Conservation (phyloP, 1,140 invertebrate genomes). For the Diplogasteroides magnus region DNA sequence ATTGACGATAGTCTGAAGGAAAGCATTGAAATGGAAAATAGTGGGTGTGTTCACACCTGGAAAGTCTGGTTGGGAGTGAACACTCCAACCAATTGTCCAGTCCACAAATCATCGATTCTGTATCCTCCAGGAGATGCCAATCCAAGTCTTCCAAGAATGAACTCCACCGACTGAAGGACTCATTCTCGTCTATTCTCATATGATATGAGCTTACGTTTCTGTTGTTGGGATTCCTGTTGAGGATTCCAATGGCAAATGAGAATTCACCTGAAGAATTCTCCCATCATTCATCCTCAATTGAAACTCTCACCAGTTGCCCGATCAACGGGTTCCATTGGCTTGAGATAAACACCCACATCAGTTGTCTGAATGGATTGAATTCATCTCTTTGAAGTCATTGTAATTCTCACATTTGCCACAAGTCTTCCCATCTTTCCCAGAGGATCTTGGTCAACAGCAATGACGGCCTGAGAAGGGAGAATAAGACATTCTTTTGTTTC, state of each 20-base stretch:
- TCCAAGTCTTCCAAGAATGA: conserved; percentile 30
- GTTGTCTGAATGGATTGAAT: conserved; percentile 29
- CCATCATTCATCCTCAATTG: no score
- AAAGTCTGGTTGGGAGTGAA: conserved; percentile 17
- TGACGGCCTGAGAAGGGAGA: conserved; percentile 84
- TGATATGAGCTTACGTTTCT: conserved; percentile 13
- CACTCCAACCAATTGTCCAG: conserved; percentile 28
- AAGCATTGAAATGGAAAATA: background rate
- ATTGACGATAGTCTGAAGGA: conserved; percentile 17
- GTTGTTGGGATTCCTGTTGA: conserved; percentile 28
- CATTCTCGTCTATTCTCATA: background rate
- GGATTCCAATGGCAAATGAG: conserved; percentile 33
- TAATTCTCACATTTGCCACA: conserved; percentile 41
- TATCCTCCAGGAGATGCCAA: conserved; percentile 39
- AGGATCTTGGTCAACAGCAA: conserved; percentile 89
- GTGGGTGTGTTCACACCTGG: conserved; percentile 1
- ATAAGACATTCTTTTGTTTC: no score
- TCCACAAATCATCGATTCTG: conserved; percentile 41
- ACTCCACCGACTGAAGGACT: conserved; percentile 19
- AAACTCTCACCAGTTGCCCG: conserved; percentile 16
- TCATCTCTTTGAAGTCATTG: background rate
- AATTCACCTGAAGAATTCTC: no score
- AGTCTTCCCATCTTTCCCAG: conserved; percentile 67
- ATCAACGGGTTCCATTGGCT: conserved; percentile 39
- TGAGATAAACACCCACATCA: conserved; percentile 38